Conservation (phyloP, 2,113 vertebrate genomes). For the Diadophis punctatus region DNA sequence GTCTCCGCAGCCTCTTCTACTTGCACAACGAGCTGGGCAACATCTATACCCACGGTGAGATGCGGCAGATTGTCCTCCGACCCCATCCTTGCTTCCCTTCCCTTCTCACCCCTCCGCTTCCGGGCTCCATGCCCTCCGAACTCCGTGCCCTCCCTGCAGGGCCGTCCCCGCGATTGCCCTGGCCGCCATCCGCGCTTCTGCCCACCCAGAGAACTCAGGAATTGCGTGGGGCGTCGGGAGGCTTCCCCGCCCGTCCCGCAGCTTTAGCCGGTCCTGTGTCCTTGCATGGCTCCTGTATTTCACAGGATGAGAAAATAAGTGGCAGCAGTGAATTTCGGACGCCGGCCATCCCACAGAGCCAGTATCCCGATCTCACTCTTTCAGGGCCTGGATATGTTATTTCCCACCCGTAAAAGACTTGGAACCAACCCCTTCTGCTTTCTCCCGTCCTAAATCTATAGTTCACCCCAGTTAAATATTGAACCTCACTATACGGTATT, state of each 20-base stretch:
- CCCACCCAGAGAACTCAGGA: background rate
- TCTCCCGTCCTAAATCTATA: background rate
- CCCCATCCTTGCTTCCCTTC: background rate
- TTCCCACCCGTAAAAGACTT: background rate
- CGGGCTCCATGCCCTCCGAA: background rate
- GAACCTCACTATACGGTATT: background rate
- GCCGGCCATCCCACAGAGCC: background rate
- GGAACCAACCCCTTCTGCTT: background rate
- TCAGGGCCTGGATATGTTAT: background rate
- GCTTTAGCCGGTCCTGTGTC: background rate
- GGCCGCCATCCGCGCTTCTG: background rate
- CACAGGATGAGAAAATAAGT: background rate
- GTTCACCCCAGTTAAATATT: background rate
- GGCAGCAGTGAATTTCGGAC: background rate
- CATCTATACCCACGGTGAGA: constrained; percentile 90
- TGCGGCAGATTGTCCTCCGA: constrained; percentile 15
- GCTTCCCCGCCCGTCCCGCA: background rate
- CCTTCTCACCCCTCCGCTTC: background rate
- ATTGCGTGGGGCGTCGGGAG: background rate
- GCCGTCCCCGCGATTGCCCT: background rate
- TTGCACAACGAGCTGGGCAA: constrained; percentile 91
- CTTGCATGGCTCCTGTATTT: background rate
- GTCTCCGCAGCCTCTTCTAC: constrained; percentile 86
- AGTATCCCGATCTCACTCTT: background rate
- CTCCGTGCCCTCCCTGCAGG: background rate